Conservation (phyloP, 2,113 vertebrate genomes). For the Suricata suricatta region DNA sequence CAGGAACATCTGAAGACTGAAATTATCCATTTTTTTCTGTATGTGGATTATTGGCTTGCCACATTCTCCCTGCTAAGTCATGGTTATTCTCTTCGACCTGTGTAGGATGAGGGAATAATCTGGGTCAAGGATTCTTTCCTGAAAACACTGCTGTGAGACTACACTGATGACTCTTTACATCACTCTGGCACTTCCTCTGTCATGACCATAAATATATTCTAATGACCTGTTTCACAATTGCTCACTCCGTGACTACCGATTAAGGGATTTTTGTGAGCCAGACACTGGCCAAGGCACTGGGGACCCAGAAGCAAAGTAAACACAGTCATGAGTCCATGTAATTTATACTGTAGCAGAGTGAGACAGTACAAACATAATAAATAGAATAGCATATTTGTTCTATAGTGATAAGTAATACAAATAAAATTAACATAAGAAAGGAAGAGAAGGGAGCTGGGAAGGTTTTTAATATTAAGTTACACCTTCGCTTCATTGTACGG, state of each 20-base stretch:
- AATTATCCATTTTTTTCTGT: too few species aligned
- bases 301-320: not conserved
- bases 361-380: not conserved
- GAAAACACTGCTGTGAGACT: too few species aligned
- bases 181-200: not conserved
- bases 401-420: not conserved
- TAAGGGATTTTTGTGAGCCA: not conserved
- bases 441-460: not conserved
- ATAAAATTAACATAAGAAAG: not conserved
- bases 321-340: not conserved
- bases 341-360: not conserved
- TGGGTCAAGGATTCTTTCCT: not conserved
- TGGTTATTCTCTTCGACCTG: not conserved
- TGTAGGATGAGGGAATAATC: not conserved
- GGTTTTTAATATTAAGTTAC: not conserved
- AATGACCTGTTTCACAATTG: not conserved
- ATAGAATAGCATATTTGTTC: not conserved
- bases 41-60: not conserved
- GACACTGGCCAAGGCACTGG: not conserved
- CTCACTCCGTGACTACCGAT: fast-evolving
- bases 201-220: not conserved
- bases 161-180: not conserved
- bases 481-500: not conserved
- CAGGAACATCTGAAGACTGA: not conserved
- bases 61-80: not conserved